Base-by-base conservation (phyloP, 2,113 vertebrate species). In the Cichladusa arquata region DNA sequence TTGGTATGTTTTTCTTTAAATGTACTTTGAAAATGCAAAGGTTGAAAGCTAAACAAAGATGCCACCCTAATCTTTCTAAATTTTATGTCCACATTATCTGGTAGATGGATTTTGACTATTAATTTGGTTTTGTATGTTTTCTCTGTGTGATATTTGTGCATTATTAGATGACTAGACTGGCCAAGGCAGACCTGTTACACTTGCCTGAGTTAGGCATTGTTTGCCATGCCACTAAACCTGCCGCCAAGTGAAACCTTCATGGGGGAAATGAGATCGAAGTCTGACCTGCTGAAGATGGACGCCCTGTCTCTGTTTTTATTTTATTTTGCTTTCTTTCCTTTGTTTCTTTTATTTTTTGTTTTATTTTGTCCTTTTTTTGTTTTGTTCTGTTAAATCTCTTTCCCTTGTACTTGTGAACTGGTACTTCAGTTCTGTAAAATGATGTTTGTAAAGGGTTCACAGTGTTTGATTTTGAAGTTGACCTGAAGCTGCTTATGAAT, bases 141-240 rank as follows among this genome's bases (percentile, higher is more conserved):
- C 98, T 99, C 99, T 99, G 99, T 99, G 99, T 99, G 99, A 99
- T 99, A 99, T 99, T 99, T 99, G 61, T 97, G 99, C 99, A 99
- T 99, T 98, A 99, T 99, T 99, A 99, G 99, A 99, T 99, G 99
- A 99, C 99, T 99, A 99, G 99, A 99, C 98, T 99, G 99, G 99
- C 99, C 99, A 99, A 99, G 99, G 98, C 99, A 98, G 99, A 99
- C 99, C 99, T 99, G 99, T 99, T 99, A 99, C 99, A 99, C 98
- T 99, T 99, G 99, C 99, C 99, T 99, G 99, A 99, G 98, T 99
- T 99, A 99, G 99, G 99, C 99, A 99, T 99, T 99, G 99, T 99
- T 99, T 99, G 99, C 99, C 99, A 99, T 99, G 98, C 99, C 99
- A 99, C 99, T 99, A 99, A 99, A 99, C 98, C 99, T 98, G 99